Percentiles rank a stretch among this genome's conserved stretches.
These are phyloP conservation scores for Aphrocallistes beatrix DNA, from an alignment of 37 sponge, comb jelly and placozoan species.

Conservation along the genomic window DNA sequence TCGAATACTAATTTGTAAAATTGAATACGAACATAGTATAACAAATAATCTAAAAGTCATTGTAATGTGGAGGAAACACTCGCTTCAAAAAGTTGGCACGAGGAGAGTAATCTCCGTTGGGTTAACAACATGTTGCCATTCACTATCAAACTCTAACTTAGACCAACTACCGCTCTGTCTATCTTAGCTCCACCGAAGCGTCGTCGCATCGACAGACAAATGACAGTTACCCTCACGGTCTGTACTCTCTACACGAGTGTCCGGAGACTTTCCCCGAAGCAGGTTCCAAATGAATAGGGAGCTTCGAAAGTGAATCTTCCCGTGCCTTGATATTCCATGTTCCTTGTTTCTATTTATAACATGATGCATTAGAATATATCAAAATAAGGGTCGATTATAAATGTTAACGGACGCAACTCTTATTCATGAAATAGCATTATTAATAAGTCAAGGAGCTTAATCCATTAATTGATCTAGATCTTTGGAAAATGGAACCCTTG, in stretches of 20 bases:
- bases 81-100: slow-evolving; percentile 20
- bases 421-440: too few species aligned
- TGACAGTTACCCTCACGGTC: neutral
- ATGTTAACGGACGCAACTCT: too few species aligned
- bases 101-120: slow-evolving; percentile 19
- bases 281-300: slow-evolving; percentile 8
- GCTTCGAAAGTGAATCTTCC: slow-evolving; percentile 19
- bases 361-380: neutral
- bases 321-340: neutral
- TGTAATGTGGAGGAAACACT: too few species aligned
- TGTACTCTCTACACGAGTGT: slow-evolving; percentile 17
- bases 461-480: too few species aligned
- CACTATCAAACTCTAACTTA: slow-evolving; percentile 6
- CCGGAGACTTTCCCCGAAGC: slow-evolving; percentile 20
- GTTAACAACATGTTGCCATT: slow-evolving; percentile 19
- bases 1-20: too few species aligned
- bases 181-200: slow-evolving; percentile 13
- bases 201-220: slow-evolving; percentile 1
- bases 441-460: too few species aligned
- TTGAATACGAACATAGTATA: too few species aligned
- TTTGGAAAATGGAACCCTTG: too few species aligned
- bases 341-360: neutral
- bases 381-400: neutral
- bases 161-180: slow-evolving; percentile 10
- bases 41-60: too few species aligned